phyloP scores from a whole-genome alignment of 2,888 invertebrate genomes.

The Mesochorus sp. region DNA sequence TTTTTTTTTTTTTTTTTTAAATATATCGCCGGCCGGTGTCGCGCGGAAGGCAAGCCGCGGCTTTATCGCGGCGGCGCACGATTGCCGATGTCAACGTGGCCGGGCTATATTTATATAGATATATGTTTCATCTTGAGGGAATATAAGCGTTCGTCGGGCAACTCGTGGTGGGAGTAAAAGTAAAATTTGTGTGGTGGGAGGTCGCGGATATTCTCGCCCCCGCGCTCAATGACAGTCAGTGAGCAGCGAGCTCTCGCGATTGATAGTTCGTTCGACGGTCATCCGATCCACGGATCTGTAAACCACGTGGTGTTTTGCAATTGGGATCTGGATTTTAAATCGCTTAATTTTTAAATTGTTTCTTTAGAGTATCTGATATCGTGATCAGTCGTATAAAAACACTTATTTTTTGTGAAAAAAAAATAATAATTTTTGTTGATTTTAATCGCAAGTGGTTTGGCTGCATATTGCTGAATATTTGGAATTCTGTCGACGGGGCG shows the following conservation, averaged over 20 bases:
- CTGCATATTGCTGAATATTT: background rate
- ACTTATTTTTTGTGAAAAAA: too few relatives aligned
- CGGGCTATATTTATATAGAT: too few relatives aligned
- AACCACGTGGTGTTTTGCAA: constrained; percentile 71
- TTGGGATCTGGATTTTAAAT: too few relatives aligned
- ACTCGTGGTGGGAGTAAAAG: constrained; percentile 9
- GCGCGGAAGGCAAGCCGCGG: background rate
- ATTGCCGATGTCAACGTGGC: constrained; percentile 9
- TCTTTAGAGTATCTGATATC: too few relatives aligned
- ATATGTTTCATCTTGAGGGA: constrained; percentile 13
- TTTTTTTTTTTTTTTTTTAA: too few relatives aligned
- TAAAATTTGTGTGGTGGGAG: constrained; percentile 32
- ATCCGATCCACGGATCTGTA: constrained; percentile 38
- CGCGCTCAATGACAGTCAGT: constrained; percentile 68
- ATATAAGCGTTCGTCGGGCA: constrained; percentile 14
- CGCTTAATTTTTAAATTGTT: too few relatives aligned
- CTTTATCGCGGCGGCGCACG: constrained; percentile 27
- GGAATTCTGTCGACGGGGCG: constrained; percentile 24
- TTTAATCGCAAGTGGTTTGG: background rate
- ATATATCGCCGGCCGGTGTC: background rate
- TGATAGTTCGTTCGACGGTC: constrained; percentile 61
- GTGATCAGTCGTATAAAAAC: too few relatives aligned
- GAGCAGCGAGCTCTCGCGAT: constrained; percentile 75
- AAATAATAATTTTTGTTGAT: background rate
- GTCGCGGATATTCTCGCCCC: constrained; percentile 41